Evolutionary conservation across 2,888 invertebrate species (phyloP), one percentile per base, ranked within the genome.

Genomic region (Halocaridina rubra): DNA sequence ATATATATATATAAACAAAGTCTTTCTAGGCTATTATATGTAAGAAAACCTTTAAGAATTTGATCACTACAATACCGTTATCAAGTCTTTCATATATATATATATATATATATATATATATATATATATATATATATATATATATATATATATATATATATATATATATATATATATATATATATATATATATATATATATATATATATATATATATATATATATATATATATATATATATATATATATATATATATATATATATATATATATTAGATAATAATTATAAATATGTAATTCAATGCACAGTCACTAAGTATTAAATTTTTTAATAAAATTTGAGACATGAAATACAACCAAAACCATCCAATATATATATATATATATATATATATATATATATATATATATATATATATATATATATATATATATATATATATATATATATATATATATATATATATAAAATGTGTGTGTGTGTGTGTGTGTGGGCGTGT

Each of bases 81-180:
- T n/a, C n/a, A n/a, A n/a, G n/a, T n/a, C 5, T 61, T 61, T 10
- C n/a, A 61, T 61, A 61, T 61, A 61, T 61, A 61, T 61, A 61
- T 61, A 61, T 61, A 61, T 22, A 61, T 61, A 61, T 61, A 61
- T 61, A 61, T 19, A 61, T 61, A 61, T 61, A 61, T 61, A 22
- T 61, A 61, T 61, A 61, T 61, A 61, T 61, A 61, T 61, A 61
- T 61, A 61, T 61, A 61, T 61, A 61, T 61, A 61, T 61, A 61
- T 61, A 61, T 61, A 61, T 61, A 61, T 61, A 64, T 13, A 61
- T 61, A 61, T 61, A 61, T 61, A 10, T 61, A 61, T 61, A n/a
- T 61, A 61, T 61, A 61, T 61, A 61, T 61, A 61, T 61, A 61
- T 61, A 61, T 61, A 61, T 61, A 61, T 61, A 61, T 61, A 61